Evolutionary conservation across 2,888 invertebrate species (phyloP).

Genomic region (Dinocampus coccinellae): DNA sequence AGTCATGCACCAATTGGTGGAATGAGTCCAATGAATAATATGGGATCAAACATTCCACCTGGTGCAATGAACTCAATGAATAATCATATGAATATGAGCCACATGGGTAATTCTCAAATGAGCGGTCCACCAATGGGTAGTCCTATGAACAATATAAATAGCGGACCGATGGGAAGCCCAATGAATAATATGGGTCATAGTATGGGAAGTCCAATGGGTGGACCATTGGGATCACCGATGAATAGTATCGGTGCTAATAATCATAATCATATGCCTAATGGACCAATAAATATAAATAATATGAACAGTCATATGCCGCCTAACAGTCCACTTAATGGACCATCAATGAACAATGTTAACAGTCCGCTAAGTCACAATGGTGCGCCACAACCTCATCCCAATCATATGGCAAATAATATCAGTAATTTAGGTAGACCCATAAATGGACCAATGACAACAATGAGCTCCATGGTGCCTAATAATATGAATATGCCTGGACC

Average conservation of each 20-base stretch:
- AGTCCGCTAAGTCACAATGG: conserved; percentile 65
- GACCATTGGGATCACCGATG: conserved; percentile 75
- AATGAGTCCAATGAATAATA: conserved; percentile 79
- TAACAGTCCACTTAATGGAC: conserved; percentile 64
- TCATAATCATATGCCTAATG: conserved; percentile 62
- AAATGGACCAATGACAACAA: conserved; percentile 80
- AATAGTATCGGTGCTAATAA: conserved; percentile 74
- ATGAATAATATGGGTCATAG: conserved; percentile 76
- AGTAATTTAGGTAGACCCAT: conserved; percentile 74
- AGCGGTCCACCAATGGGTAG: conserved; percentile 77
- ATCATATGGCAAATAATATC: conserved; percentile 65
- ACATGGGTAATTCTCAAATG: conserved; percentile 70
- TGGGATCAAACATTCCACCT: conserved; percentile 82
- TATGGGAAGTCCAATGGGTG: conserved; percentile 80
- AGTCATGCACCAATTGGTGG: conserved; percentile 77
- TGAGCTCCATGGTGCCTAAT: conserved; percentile 75
- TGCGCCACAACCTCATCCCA: conserved; percentile 62
- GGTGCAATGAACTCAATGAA: conserved; percentile 73
- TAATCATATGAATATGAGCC: conserved; percentile 70
- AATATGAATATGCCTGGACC: conserved; percentile 66
- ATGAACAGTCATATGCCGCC: conserved; percentile 67
- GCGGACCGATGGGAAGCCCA: conserved; percentile 75
- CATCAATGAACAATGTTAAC: conserved; percentile 66
- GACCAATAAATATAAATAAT: conserved; percentile 65
- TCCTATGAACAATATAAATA: conserved; percentile 71